phyloP scores from a whole-genome alignment of 2,113 vertebrate genomes.

The Brachyhypopomus gauderio region DNA sequence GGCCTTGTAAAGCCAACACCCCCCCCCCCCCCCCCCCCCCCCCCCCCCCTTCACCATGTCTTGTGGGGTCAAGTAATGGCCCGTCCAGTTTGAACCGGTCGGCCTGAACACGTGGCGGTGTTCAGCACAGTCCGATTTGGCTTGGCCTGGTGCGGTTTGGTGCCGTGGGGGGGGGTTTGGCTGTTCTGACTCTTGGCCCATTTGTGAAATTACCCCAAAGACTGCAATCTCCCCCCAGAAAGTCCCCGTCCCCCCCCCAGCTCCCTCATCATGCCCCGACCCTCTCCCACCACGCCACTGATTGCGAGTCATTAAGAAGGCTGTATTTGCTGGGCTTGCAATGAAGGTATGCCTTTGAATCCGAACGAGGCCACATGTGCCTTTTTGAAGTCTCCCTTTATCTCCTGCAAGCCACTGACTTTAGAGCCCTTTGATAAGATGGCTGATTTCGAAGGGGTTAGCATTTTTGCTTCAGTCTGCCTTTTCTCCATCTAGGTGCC shows the following conservation, averaged over 20 bases:
- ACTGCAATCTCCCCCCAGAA: conserved; percentile 25
- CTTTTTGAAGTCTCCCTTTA: conserved; percentile 54
- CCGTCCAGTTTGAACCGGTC: conserved; percentile 13
- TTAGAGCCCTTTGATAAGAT: conserved; percentile 51
- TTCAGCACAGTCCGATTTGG: conserved; percentile 1
- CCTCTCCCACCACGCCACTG: conserved; percentile 39
- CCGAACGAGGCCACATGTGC: conserved; percentile 47
- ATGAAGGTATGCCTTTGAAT: conserved; percentile 55
- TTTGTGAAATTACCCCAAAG: conserved; percentile 53
- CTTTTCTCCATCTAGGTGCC: background rate
- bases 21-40: background rate
- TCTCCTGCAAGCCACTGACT: conserved; percentile 43
- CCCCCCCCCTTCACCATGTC: background rate
- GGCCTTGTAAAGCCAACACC: background rate
- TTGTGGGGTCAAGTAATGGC: conserved; percentile 10
- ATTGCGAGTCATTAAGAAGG: conserved; percentile 52
- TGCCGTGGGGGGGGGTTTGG: conserved; percentile 17
- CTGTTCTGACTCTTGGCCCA: background rate
- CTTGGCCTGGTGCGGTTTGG: conserved; percentile 20
- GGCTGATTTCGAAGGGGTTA: conserved; percentile 24
- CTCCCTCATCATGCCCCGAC: conserved; percentile 39
- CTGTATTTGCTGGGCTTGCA: conserved; percentile 39
- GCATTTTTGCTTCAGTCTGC: conserved; percentile 26
- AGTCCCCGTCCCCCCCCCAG: background rate
- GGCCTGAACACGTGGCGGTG: background rate